Percentiles rank a stretch among this genome's conserved stretches.
Evolutionary conservation across 2,797 vertebrate species (phyloP).

Genomic region (Gouania willdenowi): DNA sequence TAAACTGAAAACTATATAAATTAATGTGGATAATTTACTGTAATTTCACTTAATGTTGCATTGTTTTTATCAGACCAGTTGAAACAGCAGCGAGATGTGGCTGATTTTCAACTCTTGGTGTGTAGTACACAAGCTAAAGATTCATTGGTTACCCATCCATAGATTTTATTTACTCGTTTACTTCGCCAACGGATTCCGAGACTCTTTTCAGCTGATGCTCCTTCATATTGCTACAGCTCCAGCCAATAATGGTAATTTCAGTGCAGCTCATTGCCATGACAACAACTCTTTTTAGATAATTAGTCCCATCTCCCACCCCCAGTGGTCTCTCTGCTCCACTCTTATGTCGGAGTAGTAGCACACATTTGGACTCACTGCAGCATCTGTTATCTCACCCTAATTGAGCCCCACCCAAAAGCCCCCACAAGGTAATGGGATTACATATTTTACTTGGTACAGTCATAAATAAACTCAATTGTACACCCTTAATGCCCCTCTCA

Average conservation of each 20-base stretch:
- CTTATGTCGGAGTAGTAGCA: conserved; percentile 10
- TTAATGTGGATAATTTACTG: no score
- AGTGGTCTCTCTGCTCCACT: neutral
- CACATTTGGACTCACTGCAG: conserved; percentile 18
- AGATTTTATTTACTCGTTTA: no score
- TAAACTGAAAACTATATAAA: no score
- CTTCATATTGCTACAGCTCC: neutral
- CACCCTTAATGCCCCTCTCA: neutral
- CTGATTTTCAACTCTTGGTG: no score
- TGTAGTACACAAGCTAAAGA: no score
- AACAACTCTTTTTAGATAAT: conserved; percentile 31
- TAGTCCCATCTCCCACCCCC: neutral
- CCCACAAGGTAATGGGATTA: conserved; percentile 20
- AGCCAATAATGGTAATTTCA: conserved; percentile 22
- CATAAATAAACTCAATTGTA: neutral
- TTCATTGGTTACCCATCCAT: no score
- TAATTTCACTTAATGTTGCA: no score
- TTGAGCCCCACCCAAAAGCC: conserved; percentile 41
- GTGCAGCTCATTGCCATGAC: conserved; percentile 26
- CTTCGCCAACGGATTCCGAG: no score
- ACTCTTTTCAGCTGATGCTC: neutral
- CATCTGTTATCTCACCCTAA: conserved; percentile 29
- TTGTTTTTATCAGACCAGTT: no score
- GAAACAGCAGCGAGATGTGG: no score
- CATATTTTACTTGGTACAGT: conserved; percentile 12